Conservation (phyloP, 2,113 vertebrate genomes). For the Gymnogyps californianus region DNA sequence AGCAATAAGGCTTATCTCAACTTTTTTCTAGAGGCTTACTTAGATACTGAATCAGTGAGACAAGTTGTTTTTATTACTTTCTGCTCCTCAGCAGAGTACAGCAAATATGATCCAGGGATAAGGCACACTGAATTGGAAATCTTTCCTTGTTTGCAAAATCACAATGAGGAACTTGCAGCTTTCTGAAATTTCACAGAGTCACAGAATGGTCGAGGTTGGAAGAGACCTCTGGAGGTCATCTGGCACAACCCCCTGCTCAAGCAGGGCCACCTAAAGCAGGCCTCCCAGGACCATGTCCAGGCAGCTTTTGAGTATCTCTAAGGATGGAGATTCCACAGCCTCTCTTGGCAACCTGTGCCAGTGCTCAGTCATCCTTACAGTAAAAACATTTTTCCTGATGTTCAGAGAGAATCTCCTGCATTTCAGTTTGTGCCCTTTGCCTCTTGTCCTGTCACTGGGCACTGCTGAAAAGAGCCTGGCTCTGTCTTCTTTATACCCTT, state of each 20-base stretch:
- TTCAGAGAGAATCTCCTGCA: neutral
- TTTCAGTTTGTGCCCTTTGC: neutral
- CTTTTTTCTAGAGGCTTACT: neutral
- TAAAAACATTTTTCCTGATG: neutral
- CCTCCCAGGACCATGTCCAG: neutral
- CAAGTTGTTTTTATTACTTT: neutral
- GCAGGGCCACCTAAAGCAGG: neutral
- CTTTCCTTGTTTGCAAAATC: neutral
- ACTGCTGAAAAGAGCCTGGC: neutral
- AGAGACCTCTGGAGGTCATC: neutral
- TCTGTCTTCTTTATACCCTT: too few species aligned
- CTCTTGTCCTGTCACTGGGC: neutral
- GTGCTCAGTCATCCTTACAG: neutral
- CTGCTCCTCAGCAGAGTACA: neutral
- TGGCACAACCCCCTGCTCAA: neutral
- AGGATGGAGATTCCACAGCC: neutral
- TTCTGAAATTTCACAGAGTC: neutral
- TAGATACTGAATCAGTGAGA: neutral
- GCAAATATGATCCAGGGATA: neutral
- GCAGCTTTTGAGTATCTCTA: neutral
- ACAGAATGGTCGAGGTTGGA: neutral
- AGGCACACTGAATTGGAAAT: neutral
- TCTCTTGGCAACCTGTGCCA: neutral
- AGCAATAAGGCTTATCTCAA: neutral
- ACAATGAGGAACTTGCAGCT: neutral